phyloP scores from a whole-genome alignment of 2,797 vertebrate genomes.

The Acipenser oxyrinchus region DNA sequence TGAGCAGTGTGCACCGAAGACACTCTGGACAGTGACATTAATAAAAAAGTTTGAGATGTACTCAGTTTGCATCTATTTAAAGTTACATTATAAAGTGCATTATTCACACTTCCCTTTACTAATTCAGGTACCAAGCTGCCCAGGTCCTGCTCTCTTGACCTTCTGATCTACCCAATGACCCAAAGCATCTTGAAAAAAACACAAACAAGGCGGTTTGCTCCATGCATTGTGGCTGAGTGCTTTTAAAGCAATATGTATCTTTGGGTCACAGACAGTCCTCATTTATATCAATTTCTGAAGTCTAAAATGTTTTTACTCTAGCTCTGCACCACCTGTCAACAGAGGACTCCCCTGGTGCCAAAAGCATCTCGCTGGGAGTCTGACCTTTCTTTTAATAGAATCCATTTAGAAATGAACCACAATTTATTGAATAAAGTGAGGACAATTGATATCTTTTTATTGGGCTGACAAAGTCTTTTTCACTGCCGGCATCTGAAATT shows the following conservation, averaged over 20 bases:
- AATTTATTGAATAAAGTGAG: conserved; percentile 57
- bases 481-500: conserved; percentile 54
- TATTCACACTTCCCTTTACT: no score
- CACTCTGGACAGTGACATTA: no score
- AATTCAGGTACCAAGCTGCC: no score
- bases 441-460: conserved; percentile 66
- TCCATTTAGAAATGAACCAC: conserved; percentile 60
- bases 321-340: conserved; percentile 29
- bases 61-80: no score
- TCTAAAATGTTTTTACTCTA: conserved; percentile 27
- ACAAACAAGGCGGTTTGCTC: conserved; percentile 31
- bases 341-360: conserved; percentile 36
- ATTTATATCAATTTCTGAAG: conserved; percentile 31
- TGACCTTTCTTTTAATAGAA: conserved; percentile 62
- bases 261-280: conserved; percentile 28
- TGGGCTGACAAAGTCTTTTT: conserved; percentile 61
- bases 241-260: conserved; percentile 30
- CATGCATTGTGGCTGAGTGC: conserved; percentile 31
- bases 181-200: conserved; percentile 31
- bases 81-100: no score
- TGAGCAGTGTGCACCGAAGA: no score
- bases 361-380: conserved; percentile 40
- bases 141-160: neutral
- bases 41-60: no score
- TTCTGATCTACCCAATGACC: neutral